Evolutionary conservation across 2,113 vertebrate species (phyloP).

Genomic region (Butastur rufipennis): DNA sequence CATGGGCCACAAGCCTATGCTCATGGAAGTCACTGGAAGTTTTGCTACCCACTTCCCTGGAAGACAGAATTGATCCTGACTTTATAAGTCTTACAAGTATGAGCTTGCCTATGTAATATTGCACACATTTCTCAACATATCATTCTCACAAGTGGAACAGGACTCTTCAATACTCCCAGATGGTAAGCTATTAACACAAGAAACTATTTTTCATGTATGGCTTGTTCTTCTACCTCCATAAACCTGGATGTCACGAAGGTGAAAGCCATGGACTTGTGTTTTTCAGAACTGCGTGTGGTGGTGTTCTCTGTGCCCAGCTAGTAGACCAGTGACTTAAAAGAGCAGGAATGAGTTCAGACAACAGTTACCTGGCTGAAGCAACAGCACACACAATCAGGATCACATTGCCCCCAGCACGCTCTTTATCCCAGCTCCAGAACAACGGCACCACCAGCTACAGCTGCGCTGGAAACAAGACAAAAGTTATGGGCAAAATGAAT

Average conservation of each 20-base stretch:
- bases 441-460: neutral
- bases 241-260: neutral
- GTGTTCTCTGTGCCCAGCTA: neutral
- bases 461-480: neutral
- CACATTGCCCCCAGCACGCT: neutral
- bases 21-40: neutral
- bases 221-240: neutral
- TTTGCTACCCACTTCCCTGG: neutral
- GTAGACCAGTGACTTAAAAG: neutral
- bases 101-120: neutral
- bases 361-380: neutral
- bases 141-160: neutral
- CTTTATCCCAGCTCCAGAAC: neutral
- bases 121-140: neutral
- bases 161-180: neutral
- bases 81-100: neutral
- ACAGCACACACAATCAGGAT: neutral
- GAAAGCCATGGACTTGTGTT: neutral
- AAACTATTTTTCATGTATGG: neutral
- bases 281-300: neutral
- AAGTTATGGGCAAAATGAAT: neutral
- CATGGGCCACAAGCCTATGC: neutral
- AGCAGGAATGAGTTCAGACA: neutral
- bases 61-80: neutral
- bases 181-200: neutral